Conservation (phyloP, 2,113 vertebrate genomes). For the Tenebrosternarchus preto region DNA sequence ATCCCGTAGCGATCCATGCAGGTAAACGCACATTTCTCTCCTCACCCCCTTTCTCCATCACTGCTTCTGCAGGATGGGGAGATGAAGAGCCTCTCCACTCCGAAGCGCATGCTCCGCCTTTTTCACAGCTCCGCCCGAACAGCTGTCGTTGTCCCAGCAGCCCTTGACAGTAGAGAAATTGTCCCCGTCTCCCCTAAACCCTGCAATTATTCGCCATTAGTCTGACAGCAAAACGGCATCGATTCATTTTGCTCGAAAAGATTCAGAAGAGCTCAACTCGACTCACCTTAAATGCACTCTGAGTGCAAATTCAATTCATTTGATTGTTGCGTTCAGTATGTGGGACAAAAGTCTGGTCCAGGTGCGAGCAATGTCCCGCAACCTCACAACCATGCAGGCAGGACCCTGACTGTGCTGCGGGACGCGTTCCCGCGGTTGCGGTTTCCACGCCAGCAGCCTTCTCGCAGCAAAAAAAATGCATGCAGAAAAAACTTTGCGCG, state of each 20-base stretch:
- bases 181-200: neutral
- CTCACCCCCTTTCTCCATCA: conserved; percentile 8
- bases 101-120: conserved; percentile 4
- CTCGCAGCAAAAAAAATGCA: too few species aligned
- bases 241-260: conserved; percentile 14
- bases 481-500: too few species aligned
- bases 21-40: conserved; percentile 25
- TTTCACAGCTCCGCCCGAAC: conserved; percentile 20
- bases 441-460: too few species aligned
- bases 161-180: neutral
- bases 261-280: conserved; percentile 22
- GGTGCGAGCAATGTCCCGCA: too few species aligned
- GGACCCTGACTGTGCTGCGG: too few species aligned
- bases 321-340: too few species aligned
- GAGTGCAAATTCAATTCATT: conserved; percentile 24
- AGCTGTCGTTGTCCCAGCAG: conserved; percentile 31
- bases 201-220: neutral
- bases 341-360: too few species aligned
- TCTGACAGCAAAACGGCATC: neutral
- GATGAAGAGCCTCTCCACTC: conserved; percentile 52
- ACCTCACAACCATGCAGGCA: too few species aligned
- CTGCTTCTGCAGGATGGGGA: conserved; percentile 35
- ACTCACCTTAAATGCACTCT: conserved; percentile 24
- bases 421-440: too few species aligned
- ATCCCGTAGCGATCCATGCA: conserved; percentile 15